These are phyloP conservation scores for Teleiodes luculella DNA, from an alignment of 2,888 invertebrate genomes.

Conservation along the genomic window DNA sequence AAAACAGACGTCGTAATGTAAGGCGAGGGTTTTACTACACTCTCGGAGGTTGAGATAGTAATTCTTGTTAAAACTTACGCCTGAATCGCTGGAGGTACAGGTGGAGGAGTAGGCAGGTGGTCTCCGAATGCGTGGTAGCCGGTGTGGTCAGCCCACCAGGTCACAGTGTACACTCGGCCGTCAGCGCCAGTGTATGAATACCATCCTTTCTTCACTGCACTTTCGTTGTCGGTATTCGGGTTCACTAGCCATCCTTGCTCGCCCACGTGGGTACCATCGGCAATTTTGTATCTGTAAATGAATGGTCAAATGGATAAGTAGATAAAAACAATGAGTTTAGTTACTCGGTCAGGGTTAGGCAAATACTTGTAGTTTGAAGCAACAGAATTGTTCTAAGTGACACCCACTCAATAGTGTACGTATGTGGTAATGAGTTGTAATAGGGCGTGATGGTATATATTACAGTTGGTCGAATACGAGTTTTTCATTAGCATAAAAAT, in stretches of 20 bases:
- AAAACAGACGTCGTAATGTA: no score
- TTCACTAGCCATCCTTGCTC: constrained; percentile 65
- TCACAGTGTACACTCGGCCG: constrained; percentile 65
- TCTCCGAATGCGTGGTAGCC: constrained; percentile 70
- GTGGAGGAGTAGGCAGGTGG: constrained; percentile 65
- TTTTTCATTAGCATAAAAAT: no score
- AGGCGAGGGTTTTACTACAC: no score
- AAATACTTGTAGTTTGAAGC: background rate
- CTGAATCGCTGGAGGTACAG: constrained; percentile 58
- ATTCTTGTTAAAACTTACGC: constrained; percentile 50
- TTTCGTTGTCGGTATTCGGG: constrained; percentile 55
- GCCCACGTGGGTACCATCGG: constrained; percentile 66
- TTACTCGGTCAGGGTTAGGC: background rate
- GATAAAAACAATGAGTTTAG: background rate
- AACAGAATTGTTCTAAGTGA: background rate
- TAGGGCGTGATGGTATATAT: background rate
- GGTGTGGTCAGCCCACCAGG: constrained; percentile 67
- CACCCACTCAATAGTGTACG: no score
- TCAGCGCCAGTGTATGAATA: constrained; percentile 64
- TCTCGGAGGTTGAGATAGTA: no score
- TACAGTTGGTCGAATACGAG: no score
- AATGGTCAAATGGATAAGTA: background rate
- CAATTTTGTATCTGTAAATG: constrained; percentile 56
- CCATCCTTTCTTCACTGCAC: constrained; percentile 69
- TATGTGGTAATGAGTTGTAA: background rate